Evolutionary conservation across 1,140 invertebrate genomes (phyloP).

Genomic region (Conopomorpha cramerella): DNA sequence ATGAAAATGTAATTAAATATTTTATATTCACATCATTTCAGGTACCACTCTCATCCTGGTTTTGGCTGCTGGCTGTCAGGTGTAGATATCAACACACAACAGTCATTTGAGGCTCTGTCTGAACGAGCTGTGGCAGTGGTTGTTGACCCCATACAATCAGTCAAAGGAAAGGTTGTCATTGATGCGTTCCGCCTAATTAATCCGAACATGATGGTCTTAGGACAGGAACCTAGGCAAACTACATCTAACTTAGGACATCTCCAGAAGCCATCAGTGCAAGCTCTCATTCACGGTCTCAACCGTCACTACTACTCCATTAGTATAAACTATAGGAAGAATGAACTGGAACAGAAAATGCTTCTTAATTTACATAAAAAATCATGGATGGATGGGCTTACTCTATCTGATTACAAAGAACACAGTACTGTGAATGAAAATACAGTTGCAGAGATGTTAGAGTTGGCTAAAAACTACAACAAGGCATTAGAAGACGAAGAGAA

Average conservation of each 20-base stretch:
- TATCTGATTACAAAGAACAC: slow-evolving; percentile 95
- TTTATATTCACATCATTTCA: slow-evolving; percentile 17
- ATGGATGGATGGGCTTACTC: slow-evolving; percentile 97
- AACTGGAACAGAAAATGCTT: slow-evolving; percentile 99
- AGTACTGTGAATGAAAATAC: slow-evolving; percentile 90
- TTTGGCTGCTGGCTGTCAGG: slow-evolving; percentile 99
- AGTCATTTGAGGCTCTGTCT: slow-evolving; percentile 98
- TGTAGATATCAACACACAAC: slow-evolving; percentile 99
- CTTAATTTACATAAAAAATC: slow-evolving; percentile 98
- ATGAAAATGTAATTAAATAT: too few relatives aligned
- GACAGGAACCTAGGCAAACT: slow-evolving; percentile 97
- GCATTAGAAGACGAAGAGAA: slow-evolving; percentile 99
- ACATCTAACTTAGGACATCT: slow-evolving; percentile 98
- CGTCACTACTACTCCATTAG: slow-evolving; percentile 99
- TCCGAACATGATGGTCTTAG: slow-evolving; percentile 98
- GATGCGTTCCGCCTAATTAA: slow-evolving; percentile 97
- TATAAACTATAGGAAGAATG: slow-evolving; percentile 99
- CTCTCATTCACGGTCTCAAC: slow-evolving; percentile 97
- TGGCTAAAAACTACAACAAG: slow-evolving; percentile 99
- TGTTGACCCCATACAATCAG: slow-evolving; percentile 99
- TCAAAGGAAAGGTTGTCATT: slow-evolving; percentile 96
- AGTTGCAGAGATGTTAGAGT: slow-evolving; percentile 94
- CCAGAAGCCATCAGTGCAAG: slow-evolving; percentile 99
- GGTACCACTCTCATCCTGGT: slow-evolving; percentile 98
- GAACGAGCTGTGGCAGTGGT: slow-evolving; percentile 99